Evolutionary conservation across 2,888 invertebrate species (phyloP).

Genomic region (Acronicta aceris): DNA sequence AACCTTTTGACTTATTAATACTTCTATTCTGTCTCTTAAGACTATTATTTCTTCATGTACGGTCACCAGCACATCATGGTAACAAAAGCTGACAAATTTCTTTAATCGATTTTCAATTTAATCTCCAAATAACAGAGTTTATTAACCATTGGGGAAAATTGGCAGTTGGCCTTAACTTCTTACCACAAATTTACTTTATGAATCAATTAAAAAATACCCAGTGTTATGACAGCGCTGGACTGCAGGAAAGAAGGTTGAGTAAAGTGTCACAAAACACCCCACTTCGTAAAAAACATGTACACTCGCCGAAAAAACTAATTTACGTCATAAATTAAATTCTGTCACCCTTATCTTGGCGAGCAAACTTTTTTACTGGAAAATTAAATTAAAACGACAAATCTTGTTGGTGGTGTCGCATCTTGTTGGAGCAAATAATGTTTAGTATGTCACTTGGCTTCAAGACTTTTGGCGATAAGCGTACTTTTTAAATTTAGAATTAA

Average conservation of each 20-base stretch:
- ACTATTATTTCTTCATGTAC: too few species aligned
- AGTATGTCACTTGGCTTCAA: constrained; percentile 29
- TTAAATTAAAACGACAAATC: constrained; percentile 61
- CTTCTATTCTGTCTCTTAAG: too few species aligned
- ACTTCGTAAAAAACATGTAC: constrained; percentile 40
- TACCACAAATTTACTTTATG: too few species aligned
- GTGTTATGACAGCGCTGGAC: background rate
- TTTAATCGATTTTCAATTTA: too few species aligned
- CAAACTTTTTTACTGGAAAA: constrained; percentile 47
- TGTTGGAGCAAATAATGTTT: constrained; percentile 50
- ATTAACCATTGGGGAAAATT: too few species aligned
- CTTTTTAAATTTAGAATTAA: constrained; percentile 5
- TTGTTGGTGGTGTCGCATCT: constrained; percentile 47
- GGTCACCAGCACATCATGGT: too few species aligned
- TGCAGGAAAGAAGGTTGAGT: constrained; percentile 16
- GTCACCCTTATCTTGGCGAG: constrained; percentile 47
- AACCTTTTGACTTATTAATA: too few species aligned
- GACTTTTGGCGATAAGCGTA: constrained; percentile 19
- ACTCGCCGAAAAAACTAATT: constrained; percentile 48
- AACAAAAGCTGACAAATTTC: too few species aligned
- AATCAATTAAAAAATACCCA: too few species aligned
- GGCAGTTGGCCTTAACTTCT: too few species aligned
- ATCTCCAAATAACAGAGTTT: too few species aligned
- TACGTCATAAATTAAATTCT: constrained; percentile 53
- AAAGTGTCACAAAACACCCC: constrained; percentile 12